A percentile compares a stretch with the other conserved stretches of the same genome.
Conservation (phyloP, 2,113 vertebrate species). For the Syrmaticus mikado region DNA sequence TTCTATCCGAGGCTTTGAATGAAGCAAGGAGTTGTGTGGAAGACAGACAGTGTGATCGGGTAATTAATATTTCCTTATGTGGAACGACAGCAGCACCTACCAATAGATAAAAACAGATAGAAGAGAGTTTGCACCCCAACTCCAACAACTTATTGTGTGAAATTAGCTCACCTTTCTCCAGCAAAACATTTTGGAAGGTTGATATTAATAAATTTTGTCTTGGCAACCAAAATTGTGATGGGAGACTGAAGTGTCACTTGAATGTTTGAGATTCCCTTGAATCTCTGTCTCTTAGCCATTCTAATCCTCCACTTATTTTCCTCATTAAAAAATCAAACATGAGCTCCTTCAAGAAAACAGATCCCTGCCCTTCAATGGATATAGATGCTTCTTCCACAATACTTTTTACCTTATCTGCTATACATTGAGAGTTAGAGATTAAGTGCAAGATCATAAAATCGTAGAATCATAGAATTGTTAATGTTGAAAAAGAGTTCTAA, state of each 20-base stretch:
- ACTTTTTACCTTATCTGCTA: neutral
- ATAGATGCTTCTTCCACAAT: neutral
- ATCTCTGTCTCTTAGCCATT: neutral
- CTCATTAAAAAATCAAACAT: neutral
- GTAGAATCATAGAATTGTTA: too few relatives aligned
- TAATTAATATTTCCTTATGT: conserved; percentile 17
- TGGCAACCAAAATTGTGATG: neutral
- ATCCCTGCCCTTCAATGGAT: neutral
- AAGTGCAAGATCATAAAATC: neutral
- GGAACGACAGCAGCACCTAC: conserved; percentile 4
- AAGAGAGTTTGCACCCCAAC: neutral
- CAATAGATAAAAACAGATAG: neutral
- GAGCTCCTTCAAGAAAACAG: neutral
- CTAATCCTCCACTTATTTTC: neutral
- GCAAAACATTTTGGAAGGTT: neutral
- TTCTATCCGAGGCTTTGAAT: conserved; percentile 38
- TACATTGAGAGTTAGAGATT: neutral
- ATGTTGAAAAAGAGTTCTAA: too few relatives aligned
- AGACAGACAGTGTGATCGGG: neutral
- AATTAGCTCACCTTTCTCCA: neutral
- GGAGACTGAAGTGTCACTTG: neutral
- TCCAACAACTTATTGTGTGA: neutral
- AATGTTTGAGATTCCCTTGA: neutral
- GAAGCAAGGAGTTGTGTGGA: neutral
- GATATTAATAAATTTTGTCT: neutral